These are phyloP conservation scores for Monochamus saltuarius DNA, from an alignment of 1,140 invertebrate genomes.

Conservation along the genomic window DNA sequence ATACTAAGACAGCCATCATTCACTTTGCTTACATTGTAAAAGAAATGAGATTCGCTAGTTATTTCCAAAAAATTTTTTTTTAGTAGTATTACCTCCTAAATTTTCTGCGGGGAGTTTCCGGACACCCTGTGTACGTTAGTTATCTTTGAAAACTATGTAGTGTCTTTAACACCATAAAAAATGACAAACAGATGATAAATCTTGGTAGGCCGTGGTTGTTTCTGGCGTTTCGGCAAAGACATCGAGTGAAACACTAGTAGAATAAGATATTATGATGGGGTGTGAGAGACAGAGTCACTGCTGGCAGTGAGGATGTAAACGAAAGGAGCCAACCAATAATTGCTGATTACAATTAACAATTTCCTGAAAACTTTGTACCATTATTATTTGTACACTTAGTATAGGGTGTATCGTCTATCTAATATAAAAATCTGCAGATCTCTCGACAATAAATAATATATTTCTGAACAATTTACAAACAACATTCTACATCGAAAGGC, in stretches of 20 bases:
- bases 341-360: slow-evolving; percentile 31
- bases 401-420: slow-evolving; percentile 21
- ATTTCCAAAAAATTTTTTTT: no score
- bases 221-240: slow-evolving; percentile 6
- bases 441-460: slow-evolving; percentile 21
- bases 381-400: slow-evolving; percentile 44
- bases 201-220: no score
- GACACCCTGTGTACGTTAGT: no score
- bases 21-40: no score
- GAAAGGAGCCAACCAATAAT: slow-evolving; percentile 45
- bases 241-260: slow-evolving; percentile 31
- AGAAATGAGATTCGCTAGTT: no score
- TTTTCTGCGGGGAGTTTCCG: no score
- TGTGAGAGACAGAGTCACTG: slow-evolving; percentile 49
- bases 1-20: no score
- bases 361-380: slow-evolving; percentile 49
- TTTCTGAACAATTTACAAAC: slow-evolving; percentile 20
- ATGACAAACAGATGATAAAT: no score
- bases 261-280: slow-evolving; percentile 28
- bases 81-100: no score
- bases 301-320: slow-evolving; percentile 44
- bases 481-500: slow-evolving; percentile 16
- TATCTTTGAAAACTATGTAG: no score
- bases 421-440: slow-evolving; percentile 11
- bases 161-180: no score